phyloP scores from a whole-genome alignment of 2,113 vertebrate genomes.

The Platycercus adscitus region DNA sequence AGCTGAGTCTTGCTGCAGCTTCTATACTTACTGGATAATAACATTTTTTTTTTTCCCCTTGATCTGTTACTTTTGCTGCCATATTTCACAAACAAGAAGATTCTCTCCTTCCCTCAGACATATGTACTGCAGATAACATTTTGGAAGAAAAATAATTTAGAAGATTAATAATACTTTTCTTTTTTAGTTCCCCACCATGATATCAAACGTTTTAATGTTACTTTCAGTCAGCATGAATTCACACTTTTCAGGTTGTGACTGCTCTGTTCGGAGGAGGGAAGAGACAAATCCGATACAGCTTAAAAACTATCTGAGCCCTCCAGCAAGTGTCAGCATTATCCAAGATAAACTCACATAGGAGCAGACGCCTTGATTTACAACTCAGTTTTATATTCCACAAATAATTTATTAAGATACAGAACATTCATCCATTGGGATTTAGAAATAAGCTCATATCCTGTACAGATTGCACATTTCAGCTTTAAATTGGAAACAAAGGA shows the following conservation, averaged over 20 bases:
- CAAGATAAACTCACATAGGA: constrained; percentile 22
- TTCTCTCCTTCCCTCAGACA: neutral
- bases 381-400: constrained; percentile 43
- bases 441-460: constrained; percentile 54
- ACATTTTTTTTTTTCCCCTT: neutral
- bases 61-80: neutral
- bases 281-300: neutral
- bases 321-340: constrained; percentile 64
- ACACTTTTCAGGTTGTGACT: neutral
- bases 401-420: constrained; percentile 70
- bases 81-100: neutral
- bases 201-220: neutral
- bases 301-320: constrained; percentile 35
- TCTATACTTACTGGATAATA: neutral
- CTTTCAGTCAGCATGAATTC: neutral
- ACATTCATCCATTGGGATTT: constrained; percentile 47
- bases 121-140: neutral
- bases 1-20: neutral
- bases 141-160: neutral
- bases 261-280: neutral
- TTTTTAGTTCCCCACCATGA: accelerated
- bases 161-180: neutral
- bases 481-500: constrained; percentile 48
- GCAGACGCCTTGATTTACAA: constrained; percentile 27
- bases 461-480: constrained; percentile 42